Base-by-base conservation (phyloP, 2,797 vertebrate species). In the Ctenosaura bakeri region DNA sequence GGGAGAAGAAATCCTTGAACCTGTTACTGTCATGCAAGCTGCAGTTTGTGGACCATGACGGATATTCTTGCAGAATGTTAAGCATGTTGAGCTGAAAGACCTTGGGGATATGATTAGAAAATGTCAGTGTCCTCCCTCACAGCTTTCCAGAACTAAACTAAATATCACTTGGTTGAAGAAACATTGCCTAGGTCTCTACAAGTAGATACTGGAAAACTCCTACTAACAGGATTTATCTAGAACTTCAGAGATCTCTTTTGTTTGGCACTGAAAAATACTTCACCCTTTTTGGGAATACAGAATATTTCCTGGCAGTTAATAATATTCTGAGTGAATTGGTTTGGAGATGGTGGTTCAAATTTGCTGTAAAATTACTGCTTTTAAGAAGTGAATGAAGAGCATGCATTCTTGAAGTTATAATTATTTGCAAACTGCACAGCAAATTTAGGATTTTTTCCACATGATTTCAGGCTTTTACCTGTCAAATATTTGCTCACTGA, bases 1-100 rank as follows among this genome's bases (percentile, higher is more conserved):
- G 66, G 54, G 73, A 94, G 92, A 93, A 96, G 93, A 95, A 95
- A 94, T 95, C 94, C 92, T 95, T 96, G 95, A 96, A 96, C 95
- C 95, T 96, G 96, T 96, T 96, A 92, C 96, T 96, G 96, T 96
- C 95, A 95, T 93, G 94, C 94, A 97, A 91, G 93, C 94, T 92
- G 93, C 93, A 92, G 95, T 96, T 95, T 96, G 93, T 94, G 90
- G 94, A 95, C 94, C 94, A 90, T 96, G 96, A 96, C 94, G 92
- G 90, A 94, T 95, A 94, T 94, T 83, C 94, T 96, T 95, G 90
- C 56, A 95, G 95, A 96, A 96, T 96, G 96, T 95, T 88, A 96
- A 96, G 92, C 95, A 95, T 91, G 94, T 93, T 18, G n/a, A 95
- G 94, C 96, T 93, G 94, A 88, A 93, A 95, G 95, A 85, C 94